Conservation (phyloP, 2,888 invertebrate species). For the Agrotis segetum region DNA sequence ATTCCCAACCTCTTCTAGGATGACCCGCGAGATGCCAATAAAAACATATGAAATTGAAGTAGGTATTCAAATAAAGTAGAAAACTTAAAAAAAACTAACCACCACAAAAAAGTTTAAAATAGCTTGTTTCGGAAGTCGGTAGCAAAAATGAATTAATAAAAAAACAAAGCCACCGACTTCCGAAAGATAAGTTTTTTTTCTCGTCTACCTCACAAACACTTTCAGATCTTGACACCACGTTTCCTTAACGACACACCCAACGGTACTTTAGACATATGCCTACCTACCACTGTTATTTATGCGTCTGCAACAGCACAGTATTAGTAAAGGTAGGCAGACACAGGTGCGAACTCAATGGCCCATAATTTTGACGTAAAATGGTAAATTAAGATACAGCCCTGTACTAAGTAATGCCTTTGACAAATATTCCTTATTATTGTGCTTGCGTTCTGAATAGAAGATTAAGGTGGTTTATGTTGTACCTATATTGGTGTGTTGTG, state of each 20-base stretch:
- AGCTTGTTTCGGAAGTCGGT: too few relatives aligned
- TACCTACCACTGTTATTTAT: slow-evolving; percentile 51
- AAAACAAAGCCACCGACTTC: too few relatives aligned
- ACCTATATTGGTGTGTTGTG: slow-evolving; percentile 48
- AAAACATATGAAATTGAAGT: too few relatives aligned
- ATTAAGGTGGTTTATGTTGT: slow-evolving; percentile 53
- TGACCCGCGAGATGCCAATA: too few relatives aligned
- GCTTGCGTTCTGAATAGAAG: slow-evolving; percentile 63
- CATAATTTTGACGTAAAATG: slow-evolving; percentile 81
- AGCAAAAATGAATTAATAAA: too few relatives aligned
- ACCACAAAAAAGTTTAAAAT: too few relatives aligned
- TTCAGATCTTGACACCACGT: slow-evolving; percentile 23
- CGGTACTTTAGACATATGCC: slow-evolving; percentile 4
- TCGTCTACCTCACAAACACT: neutral
- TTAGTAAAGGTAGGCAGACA: slow-evolving; percentile 56
- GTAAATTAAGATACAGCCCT: slow-evolving; percentile 81
- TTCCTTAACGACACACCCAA: slow-evolving; percentile 13
- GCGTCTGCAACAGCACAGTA: slow-evolving; percentile 41
- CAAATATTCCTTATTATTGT: slow-evolving; percentile 85
- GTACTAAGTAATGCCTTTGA: slow-evolving; percentile 81
- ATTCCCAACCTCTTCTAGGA: too few relatives aligned
- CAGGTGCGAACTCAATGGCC: slow-evolving; percentile 80
- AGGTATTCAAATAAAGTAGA: too few relatives aligned
- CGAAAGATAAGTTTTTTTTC: neutral
- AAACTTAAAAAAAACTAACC: too few relatives aligned